Evolutionary conservation across 2,888 invertebrate species (phyloP).

Genomic region (Pollenia griseotomentosa): DNA sequence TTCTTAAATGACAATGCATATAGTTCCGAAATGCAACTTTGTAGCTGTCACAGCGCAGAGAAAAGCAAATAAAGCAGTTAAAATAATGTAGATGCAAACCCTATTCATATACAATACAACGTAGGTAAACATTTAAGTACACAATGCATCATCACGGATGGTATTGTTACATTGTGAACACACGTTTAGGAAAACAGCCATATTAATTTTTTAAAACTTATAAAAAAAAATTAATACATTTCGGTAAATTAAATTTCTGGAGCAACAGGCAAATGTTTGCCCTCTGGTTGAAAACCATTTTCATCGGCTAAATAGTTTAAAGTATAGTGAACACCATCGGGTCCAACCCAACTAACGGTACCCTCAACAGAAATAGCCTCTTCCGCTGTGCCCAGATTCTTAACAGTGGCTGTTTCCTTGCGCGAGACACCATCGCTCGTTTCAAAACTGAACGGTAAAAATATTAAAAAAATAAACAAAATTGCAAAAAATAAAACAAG

Average conservation of each 20-base stretch:
- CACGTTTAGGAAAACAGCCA: no score
- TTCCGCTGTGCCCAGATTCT: conserved; percentile 84
- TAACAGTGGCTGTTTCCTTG: conserved; percentile 83
- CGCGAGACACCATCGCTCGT: conserved; percentile 84
- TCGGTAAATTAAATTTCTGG: conserved; percentile 30
- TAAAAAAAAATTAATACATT: neutral
- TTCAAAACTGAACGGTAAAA: conserved; percentile 78
- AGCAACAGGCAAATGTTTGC: conserved; percentile 80
- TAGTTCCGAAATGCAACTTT: no score
- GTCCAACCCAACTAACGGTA: conserved; percentile 83
- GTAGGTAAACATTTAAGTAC: no score
- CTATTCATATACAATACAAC: no score
- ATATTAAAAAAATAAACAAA: neutral
- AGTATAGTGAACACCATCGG: conserved; percentile 85
- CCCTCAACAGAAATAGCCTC: conserved; percentile 84
- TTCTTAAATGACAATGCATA: no score
- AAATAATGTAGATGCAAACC: no score
- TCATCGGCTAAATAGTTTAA: conserved; percentile 85
- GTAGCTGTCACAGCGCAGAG: no score
- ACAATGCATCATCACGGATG: no score
- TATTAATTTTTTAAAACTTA: conserved; percentile 12
- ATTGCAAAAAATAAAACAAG: neutral
- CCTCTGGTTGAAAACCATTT: conserved; percentile 85
- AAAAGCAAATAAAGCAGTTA: no score
- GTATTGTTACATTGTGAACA: no score